A percentile compares a stretch with the other conserved stretches of the same genome.
These are phyloP conservation scores for Diplolepis rosae DNA, from an alignment of 2,888 invertebrate species.

Conservation along the genomic window DNA sequence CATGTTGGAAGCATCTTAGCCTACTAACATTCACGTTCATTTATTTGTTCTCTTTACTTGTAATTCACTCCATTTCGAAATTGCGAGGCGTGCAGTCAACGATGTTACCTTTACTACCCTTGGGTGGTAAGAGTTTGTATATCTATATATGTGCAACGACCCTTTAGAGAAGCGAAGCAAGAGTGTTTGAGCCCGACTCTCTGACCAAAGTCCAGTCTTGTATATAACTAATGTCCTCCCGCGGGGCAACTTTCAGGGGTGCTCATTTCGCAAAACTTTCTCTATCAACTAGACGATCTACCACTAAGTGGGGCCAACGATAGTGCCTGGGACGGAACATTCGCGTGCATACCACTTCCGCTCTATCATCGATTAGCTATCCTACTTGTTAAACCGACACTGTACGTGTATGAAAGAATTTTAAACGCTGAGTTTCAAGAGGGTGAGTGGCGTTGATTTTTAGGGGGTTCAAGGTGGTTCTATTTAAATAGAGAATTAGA, in stretches of 20 bases:
- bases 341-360: slow-evolving; percentile 18
- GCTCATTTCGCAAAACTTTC: slow-evolving; percentile 37
- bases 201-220: slow-evolving; percentile 19
- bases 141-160: slow-evolving; percentile 3
- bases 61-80: slow-evolving; percentile 8
- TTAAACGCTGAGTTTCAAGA: not conserved
- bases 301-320: slow-evolving; percentile 21
- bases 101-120: slow-evolving; percentile 24
- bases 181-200: not conserved
- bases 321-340: slow-evolving; percentile 24
- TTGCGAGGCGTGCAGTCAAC: slow-evolving; percentile 14
- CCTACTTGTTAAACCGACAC: slow-evolving; percentile 14
- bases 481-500: too few species aligned
- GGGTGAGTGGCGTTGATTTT: not conserved
- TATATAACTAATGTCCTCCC: slow-evolving; percentile 50
- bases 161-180: slow-evolving; percentile 12
- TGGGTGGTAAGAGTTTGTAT: slow-evolving; percentile 12
- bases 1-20: not conserved
- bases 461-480: too few species aligned
- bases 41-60: slow-evolving; percentile 6
- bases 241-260: slow-evolving; percentile 48
- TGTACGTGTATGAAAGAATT: not conserved
- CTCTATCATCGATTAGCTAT: slow-evolving; percentile 25
- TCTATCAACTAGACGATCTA: slow-evolving; percentile 22
- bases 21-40: slow-evolving; percentile 20